Conservation (phyloP, 2,888 invertebrate species). For the Stratiomys singularior region DNA sequence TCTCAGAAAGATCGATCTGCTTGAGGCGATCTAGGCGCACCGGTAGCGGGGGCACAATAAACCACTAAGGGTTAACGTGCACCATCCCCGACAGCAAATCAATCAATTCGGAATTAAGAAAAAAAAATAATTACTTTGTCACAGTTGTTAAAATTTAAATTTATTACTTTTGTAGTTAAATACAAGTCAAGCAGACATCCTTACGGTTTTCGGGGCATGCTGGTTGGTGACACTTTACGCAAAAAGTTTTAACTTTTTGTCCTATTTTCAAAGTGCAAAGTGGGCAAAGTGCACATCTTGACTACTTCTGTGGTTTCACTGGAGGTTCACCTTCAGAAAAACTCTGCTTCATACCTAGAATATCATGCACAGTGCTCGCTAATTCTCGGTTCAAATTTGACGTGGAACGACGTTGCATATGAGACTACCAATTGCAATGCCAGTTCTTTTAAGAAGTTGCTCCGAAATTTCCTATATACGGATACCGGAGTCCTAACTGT, state of each 20-base stretch:
- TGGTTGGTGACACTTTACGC: constrained; percentile 7
- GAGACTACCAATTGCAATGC: constrained; percentile 7
- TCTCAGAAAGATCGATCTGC: no score
- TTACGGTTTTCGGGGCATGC: background rate
- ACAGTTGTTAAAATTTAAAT: constrained; percentile 3
- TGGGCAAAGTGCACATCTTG: constrained; percentile 17
- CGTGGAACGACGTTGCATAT: constrained; percentile 20
- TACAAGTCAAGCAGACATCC: background rate
- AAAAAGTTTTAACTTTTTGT: constrained; percentile 14
- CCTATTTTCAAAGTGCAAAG: background rate
- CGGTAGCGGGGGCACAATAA: no score
- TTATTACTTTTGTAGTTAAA: constrained; percentile 3
- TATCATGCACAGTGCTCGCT: constrained; percentile 4
- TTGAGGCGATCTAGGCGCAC: no score
- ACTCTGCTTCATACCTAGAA: constrained; percentile 18
- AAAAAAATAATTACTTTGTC: no score
- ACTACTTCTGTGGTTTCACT: background rate
- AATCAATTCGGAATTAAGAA: no score
- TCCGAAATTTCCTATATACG: background rate
- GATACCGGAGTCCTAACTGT: constrained; percentile 5
- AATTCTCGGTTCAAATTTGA: constrained; percentile 15
- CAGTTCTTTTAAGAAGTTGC: constrained; percentile 26
- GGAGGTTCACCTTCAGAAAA: constrained; percentile 15
- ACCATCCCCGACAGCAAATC: no score
- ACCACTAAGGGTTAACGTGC: no score